Evolutionary conservation across 2,797 vertebrate species (phyloP).

Genomic region (Triplophysa bombifrons): DNA sequence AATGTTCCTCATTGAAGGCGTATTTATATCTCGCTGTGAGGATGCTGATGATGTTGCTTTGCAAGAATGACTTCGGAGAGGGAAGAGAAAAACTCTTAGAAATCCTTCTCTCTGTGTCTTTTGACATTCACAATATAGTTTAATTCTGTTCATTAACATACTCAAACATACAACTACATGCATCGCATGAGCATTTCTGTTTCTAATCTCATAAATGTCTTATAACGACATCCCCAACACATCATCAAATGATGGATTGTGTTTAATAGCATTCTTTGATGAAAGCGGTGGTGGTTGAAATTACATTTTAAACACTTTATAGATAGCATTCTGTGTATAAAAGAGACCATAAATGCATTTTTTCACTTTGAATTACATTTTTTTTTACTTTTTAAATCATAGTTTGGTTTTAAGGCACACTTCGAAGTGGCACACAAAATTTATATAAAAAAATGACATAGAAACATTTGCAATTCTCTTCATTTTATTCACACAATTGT

Average conservation of each 20-base stretch:
- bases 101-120: neutral
- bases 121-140: neutral
- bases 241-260: neutral
- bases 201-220: neutral
- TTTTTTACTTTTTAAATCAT: neutral
- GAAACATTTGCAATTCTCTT: too few species aligned
- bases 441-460: too few species aligned
- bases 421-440: too few species aligned
- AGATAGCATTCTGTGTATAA: neutral
- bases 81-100: constrained; percentile 1
- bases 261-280: too few species aligned
- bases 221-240: neutral
- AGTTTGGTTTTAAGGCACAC: neutral
- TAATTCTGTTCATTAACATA: neutral
- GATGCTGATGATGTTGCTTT: constrained; percentile 37
- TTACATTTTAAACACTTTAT: neutral
- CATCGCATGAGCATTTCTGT: neutral
- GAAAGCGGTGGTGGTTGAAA: neutral
- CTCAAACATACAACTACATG: neutral
- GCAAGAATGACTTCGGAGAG: constrained; percentile 20
- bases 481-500: too few species aligned
- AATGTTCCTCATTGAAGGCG: constrained; percentile 47
- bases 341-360: too few species aligned
- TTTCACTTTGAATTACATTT: too few species aligned
- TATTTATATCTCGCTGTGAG: constrained; percentile 52